phyloP scores from a whole-genome alignment of 2,113 vertebrate genomes.

The Elaphurus davidianus region DNA sequence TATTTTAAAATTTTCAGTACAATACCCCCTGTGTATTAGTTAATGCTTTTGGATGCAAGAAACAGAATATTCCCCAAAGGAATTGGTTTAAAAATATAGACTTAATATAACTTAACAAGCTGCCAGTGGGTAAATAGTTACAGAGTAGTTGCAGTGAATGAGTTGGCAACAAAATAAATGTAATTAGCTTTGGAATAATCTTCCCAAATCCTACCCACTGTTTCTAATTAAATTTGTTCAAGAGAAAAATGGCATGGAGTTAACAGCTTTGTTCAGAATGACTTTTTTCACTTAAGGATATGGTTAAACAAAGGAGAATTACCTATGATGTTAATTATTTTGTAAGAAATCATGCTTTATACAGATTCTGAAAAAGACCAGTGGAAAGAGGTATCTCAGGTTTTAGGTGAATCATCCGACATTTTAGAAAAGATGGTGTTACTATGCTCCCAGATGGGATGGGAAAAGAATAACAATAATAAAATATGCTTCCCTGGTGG shows the following conservation, averaged over 20 bases:
- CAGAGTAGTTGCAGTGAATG: not conserved
- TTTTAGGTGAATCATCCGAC: not conserved
- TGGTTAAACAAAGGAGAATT: not conserved
- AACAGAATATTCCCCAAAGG: not conserved
- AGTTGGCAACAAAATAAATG: not conserved
- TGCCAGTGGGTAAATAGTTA: not conserved
- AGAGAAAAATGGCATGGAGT: not conserved
- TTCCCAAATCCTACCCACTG: not conserved
- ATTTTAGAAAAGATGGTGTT: not conserved
- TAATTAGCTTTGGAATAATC: not conserved
- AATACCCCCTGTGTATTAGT: not conserved
- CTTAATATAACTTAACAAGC: not conserved
- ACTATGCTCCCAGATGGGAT: not conserved
- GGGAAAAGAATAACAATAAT: not conserved
- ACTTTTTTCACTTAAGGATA: not conserved
- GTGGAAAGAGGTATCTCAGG: not conserved
- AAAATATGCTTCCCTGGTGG: not conserved
- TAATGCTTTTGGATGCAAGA: not conserved
- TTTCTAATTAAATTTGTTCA: not conserved
- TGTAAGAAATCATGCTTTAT: not conserved
- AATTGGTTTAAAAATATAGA: not conserved
- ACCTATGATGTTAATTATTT: not conserved
- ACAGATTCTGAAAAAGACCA: not conserved
- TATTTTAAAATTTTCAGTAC: not conserved
- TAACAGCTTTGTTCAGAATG: not conserved